Evolutionary conservation across 1,140 invertebrate species (phyloP).

Genomic region (Melanaphis sacchari): DNA sequence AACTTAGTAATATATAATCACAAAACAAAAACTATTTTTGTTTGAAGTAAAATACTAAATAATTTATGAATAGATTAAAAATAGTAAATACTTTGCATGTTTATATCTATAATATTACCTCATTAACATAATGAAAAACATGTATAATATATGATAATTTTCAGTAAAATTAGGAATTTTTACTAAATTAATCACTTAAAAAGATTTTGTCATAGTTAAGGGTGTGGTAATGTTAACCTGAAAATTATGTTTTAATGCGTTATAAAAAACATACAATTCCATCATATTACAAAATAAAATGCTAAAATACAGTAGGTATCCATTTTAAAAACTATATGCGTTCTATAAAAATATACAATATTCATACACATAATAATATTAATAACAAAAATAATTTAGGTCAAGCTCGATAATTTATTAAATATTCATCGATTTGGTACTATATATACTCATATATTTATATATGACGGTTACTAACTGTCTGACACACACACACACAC

Average conservation of each 20-base stretch:
- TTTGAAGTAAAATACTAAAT: background rate
- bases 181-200: slow-evolving; percentile 2
- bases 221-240: slow-evolving; percentile 8
- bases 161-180: background rate
- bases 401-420: background rate
- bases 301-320: background rate
- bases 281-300: background rate
- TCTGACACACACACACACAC: background rate
- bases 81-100: background rate
- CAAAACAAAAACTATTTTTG: background rate
- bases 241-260: background rate
- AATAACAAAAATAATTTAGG: slow-evolving; percentile 18
- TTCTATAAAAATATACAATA: background rate
- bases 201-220: background rate
- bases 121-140: background rate
- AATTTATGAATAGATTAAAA: background rate
- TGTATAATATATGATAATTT: background rate
- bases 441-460: background rate
- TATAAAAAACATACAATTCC: background rate
- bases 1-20: background rate
- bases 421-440: background rate
- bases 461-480: background rate
- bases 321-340: background rate
- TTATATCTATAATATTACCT: background rate
- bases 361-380: background rate